A percentile compares a stretch with the other conserved stretches of the same genome.
Conservation (phyloP, 2,888 invertebrate species). For the Drosophila macrospina region DNA sequence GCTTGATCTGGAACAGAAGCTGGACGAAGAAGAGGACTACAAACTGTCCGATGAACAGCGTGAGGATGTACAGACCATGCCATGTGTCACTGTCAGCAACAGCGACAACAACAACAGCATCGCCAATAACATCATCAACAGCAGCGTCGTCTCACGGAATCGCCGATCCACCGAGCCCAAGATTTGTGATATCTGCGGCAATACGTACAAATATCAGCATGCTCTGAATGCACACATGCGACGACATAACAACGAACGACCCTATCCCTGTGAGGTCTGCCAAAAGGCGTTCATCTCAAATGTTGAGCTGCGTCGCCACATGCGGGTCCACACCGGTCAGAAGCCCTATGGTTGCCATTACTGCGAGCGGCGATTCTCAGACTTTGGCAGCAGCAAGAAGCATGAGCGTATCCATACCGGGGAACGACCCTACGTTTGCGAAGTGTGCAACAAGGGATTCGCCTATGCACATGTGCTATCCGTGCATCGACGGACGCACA, state of each 20-base stretch:
- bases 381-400: conserved; percentile 85
- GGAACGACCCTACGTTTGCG: conserved; percentile 83
- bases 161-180: conserved; percentile 68
- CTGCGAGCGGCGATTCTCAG: conserved; percentile 84
- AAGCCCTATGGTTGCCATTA: conserved; percentile 84
- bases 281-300: conserved; percentile 85
- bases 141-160: conserved; percentile 4
- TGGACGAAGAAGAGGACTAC: conserved; percentile 36
- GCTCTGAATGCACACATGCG: conserved; percentile 85
- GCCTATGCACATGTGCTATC: conserved; percentile 84
- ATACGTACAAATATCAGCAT: conserved; percentile 84
- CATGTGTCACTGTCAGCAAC: conserved; percentile 24
- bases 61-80: conserved; percentile 1
- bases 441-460: conserved; percentile 83
- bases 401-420: conserved; percentile 85
- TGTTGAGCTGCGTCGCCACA: conserved; percentile 84
- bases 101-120: conserved; percentile 16
- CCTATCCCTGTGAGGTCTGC: conserved; percentile 83
- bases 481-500: conserved; percentile 83
- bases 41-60: conserved; percentile 23
- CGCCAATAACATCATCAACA: conserved; percentile 8
- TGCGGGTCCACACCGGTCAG: conserved; percentile 85
- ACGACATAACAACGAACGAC: conserved; percentile 83
- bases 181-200: conserved; percentile 85
- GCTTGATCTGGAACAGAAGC: conserved; percentile 30